Percentiles rank a stretch among this genome's conserved stretches.
Evolutionary conservation across 2,888 invertebrate genomes (phyloP).

Genomic region (Arge pagana): DNA sequence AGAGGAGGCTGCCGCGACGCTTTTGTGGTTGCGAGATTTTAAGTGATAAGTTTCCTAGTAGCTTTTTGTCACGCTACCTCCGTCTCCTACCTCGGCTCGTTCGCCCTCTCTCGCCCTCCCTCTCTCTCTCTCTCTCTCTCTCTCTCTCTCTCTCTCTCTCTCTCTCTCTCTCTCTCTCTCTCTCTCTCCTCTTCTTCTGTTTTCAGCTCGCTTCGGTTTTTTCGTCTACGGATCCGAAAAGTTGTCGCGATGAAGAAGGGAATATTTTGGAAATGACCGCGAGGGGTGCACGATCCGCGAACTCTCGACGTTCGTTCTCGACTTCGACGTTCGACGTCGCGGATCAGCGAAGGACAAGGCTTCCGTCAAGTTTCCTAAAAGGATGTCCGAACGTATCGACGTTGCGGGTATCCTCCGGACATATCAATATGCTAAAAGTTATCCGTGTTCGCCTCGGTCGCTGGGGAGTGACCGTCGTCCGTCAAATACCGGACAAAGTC

Average conservation of each 20-base stretch:
- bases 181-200: background rate
- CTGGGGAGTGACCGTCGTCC: constrained; percentile 23
- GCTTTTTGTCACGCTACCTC: constrained; percentile 30
- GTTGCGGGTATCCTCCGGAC: constrained; percentile 35
- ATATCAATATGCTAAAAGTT: constrained; percentile 47
- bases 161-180: background rate
- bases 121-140: constrained; percentile 14
- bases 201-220: background rate
- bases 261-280: background rate
- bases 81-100: constrained; percentile 30
- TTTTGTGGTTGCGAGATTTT: constrained; percentile 42
- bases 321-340: too few relatives aligned
- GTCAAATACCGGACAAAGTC: constrained; percentile 15
- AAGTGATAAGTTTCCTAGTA: constrained; percentile 50
- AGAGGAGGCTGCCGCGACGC: constrained; percentile 31
- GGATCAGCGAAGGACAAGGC: constrained; percentile 24
- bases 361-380: constrained; percentile 46
- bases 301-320: background rate
- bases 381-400: constrained; percentile 46
- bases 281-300: background rate
- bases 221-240: background rate
- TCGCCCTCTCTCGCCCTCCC: constrained; percentile 7
- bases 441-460: constrained; percentile 26
- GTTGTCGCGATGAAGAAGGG: background rate
- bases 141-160: background rate